Evolutionary conservation across 1,140 invertebrate genomes (phyloP).

Genomic region (Wasmannia auropunctata): DNA sequence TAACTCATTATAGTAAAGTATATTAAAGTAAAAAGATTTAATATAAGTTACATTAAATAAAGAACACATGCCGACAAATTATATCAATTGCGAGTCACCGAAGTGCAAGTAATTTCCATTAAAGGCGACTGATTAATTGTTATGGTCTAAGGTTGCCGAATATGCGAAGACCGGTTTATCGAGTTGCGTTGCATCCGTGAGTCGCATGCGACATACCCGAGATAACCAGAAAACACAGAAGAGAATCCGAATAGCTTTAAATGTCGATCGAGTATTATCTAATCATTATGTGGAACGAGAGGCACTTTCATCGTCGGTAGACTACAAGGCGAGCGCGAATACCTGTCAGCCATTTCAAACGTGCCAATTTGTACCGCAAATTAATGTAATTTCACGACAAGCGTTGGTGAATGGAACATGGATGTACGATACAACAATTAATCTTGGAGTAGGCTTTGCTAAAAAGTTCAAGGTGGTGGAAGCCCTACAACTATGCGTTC

Average conservation of each 20-base stretch:
- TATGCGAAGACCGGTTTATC: constrained; percentile 22
- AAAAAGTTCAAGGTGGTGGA: constrained; percentile 44
- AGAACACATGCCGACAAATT: constrained; percentile 4
- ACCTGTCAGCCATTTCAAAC: constrained; percentile 21
- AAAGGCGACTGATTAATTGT: background rate
- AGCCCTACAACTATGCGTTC: background rate
- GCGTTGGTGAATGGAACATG: constrained; percentile 5
- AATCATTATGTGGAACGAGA: constrained; percentile 37
- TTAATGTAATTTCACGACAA: constrained; percentile 45
- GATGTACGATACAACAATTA: constrained; percentile 5
- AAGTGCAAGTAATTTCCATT: constrained; percentile 14
- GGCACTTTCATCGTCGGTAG: constrained; percentile 27
- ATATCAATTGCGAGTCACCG: background rate
- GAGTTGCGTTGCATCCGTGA: background rate
- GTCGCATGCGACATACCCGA: background rate
- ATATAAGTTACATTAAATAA: background rate
- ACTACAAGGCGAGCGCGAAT: background rate
- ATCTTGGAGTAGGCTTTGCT: background rate
- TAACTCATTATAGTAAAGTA: background rate
- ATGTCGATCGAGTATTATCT: constrained; percentile 44
- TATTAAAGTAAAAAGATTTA: background rate
- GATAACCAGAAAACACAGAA: background rate
- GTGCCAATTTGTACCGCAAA: constrained; percentile 25
- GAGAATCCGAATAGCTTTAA: constrained; percentile 18
- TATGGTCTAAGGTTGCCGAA: constrained; percentile 29